Base-by-base conservation (phyloP, 1,140 invertebrate species). In the Daktulosphaira vitifoliae region DNA sequence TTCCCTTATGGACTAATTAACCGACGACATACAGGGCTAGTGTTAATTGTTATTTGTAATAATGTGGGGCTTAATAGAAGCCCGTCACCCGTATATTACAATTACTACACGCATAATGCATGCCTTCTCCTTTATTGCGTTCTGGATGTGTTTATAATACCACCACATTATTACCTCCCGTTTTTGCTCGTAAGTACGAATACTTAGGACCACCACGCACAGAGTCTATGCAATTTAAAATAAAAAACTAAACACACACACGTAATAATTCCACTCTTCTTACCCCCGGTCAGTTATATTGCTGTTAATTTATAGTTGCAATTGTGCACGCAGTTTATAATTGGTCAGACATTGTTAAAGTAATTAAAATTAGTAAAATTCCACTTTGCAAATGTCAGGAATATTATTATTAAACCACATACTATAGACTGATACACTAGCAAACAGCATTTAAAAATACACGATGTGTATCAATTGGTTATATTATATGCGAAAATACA, bases 61-160 rank as follows among this genome's bases (percentile, higher is more conserved):
- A 22, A n/a, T 38, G 44, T 59, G 54, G 54, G 42, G 44, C 42
- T 23, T 46, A 26, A 46, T 59, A 46, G 54, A 48, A 48, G 38
- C 42, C 56, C 56, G 18, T 62, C 39, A 56, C 53, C 53, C 53
- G 53, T 56, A 56, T 56, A 44, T 56, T 44, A 56, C 53, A 56
- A 56, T 56, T 56, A 56, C 22, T 37, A 18, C 26, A 25, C 23
- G 53, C 39, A 44, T 23, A 46, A 59, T 59, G 20, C 54, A 25
- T 25, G 38, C 53, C 53, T 56, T 56, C 53, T 37, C 53, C 53
- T 42, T 33, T 33, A 33, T 33, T 33, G 11, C 11, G 29, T 33
- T 6, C 29, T n/a, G n/a, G n/a, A 11, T 33, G 29, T 33, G 11
- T 33, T 33, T 6, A 33, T 33, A 33, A 33, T 33, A 33, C 11